Base-by-base conservation (phyloP, 2,888 invertebrate species). In the Stenchaetothrips biformis region DNA sequence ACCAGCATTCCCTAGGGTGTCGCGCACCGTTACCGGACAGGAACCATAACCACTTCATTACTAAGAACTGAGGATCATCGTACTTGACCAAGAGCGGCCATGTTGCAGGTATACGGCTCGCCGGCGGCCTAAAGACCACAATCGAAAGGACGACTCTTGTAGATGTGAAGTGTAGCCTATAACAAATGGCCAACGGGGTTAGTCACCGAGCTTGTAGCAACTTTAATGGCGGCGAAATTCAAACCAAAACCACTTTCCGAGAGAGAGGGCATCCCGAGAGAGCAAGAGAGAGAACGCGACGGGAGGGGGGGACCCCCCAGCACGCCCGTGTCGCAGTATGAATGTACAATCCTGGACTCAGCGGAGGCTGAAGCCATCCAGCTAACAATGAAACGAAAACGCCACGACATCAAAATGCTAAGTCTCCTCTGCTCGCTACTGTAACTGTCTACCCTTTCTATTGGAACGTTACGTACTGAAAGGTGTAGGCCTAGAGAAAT, bases 71-170 rank as follows among this genome's bases (percentile, higher is more conserved):
- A 37, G 79, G 79, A 77, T 81, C 79, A n/a, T 77, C 87, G 84
- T 87, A 87, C 87, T 87, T 87, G 87, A 87, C 83, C 85, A 85
- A 79, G 81, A 82, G 49, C 85, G 85, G 82, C 85, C 84, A 84
- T 84, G 84, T 84, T 85, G 83, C 67, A 82, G 85, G 83, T 84
- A 84, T 83, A 84, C 83, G 83, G 85, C 84, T 83, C 81, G 53
- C 11, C 81, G 81, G 1, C 74, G 77, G 18, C 79, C 81, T 59
- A 80, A 21, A 62, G 53, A 79, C 79, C 81, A 67, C 18, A 79
- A 79, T 74, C 80, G 81, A 27, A 80, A 80, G 77, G 80, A 81
- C 18, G 74, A 78, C 48, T 80, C 81, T 62, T 78, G 48, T 48
- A 78, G 78, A 79, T 81, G 67, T 74, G 21, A 25, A n/a, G 67